Percentiles rank a stretch among this genome's conserved stretches.
These are phyloP conservation scores for Atlantisia rogersi DNA, from an alignment of 2,113 vertebrate species.

Conservation along the genomic window DNA sequence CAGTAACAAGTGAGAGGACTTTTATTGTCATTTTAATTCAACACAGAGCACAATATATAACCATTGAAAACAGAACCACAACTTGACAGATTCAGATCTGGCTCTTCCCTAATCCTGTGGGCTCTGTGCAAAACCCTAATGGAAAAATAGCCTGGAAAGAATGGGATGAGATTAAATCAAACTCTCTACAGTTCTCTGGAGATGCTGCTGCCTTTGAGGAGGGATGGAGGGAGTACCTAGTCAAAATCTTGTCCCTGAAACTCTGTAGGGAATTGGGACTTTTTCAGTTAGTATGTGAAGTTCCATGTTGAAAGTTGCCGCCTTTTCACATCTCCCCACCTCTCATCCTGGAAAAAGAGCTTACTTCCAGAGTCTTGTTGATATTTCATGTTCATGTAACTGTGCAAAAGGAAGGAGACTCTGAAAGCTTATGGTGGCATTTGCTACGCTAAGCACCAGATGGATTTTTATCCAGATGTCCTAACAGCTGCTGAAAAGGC, in stretches of 20 bases:
- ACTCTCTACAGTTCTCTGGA: background rate
- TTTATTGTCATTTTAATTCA: constrained; percentile 59
- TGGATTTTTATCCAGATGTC: constrained; percentile 34
- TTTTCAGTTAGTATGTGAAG: background rate
- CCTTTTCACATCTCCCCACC: background rate
- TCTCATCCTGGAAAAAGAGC: background rate
- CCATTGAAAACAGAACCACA: constrained; percentile 31
- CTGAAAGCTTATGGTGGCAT: background rate
- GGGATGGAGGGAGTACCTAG: background rate
- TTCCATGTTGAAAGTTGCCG: background rate
- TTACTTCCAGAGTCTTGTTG: background rate
- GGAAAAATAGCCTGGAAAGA: constrained; percentile 30
- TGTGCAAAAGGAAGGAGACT: background rate
- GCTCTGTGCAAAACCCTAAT: background rate
- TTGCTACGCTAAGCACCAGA: background rate
- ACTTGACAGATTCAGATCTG: constrained; percentile 10
- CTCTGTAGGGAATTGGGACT: background rate
- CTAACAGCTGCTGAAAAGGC: constrained; percentile 37
- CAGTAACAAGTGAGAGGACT: constrained; percentile 66
- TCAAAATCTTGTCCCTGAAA: background rate
- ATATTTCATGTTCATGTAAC: background rate
- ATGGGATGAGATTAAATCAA: background rate
- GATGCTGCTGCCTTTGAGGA: background rate
- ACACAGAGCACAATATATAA: constrained; percentile 47
- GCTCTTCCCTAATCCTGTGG: background rate